Conservation (phyloP, 2,888 invertebrate genomes). For the Taenaris catops region DNA sequence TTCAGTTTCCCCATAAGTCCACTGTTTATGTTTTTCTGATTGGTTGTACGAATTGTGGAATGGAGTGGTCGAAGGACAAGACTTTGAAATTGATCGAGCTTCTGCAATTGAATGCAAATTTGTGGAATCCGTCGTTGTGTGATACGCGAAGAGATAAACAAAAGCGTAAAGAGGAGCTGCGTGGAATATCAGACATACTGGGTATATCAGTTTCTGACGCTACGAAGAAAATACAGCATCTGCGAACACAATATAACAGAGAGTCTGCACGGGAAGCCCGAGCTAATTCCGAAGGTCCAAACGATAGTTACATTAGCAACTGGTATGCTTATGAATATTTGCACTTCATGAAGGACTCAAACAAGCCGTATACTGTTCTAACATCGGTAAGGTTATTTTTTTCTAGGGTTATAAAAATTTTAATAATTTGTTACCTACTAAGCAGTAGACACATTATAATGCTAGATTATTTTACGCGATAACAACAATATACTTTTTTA, state of each 20-base stretch:
- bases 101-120: constrained; percentile 57
- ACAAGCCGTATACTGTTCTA: constrained; percentile 59
- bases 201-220: constrained; percentile 63
- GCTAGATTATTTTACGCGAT: too few species aligned
- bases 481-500: too few species aligned
- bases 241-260: constrained; percentile 81
- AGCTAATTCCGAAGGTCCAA: constrained; percentile 67
- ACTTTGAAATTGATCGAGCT: constrained; percentile 66
- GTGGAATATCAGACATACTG: constrained; percentile 55
- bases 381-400: constrained; percentile 47
- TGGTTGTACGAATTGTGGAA: constrained; percentile 33
- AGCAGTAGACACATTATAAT: too few species aligned
- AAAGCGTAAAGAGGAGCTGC: constrained; percentile 62
- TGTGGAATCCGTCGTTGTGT: constrained; percentile 66
- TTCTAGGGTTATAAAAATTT: too few species aligned
- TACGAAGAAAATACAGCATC: constrained; percentile 81
- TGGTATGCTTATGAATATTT: constrained; percentile 81
- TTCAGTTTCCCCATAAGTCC: constrained; percentile 28
- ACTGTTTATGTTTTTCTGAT: constrained; percentile 35
- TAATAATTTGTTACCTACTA: too few species aligned
- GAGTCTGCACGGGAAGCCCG: constrained; percentile 77
- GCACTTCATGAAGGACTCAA: constrained; percentile 80
- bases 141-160: constrained; percentile 65
- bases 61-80: constrained; percentile 75
- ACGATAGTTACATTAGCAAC: constrained; percentile 71